These are phyloP conservation scores for Paramacrobiotus metropolitanus DNA, from an alignment of 1,140 invertebrate genomes.

Conservation along the genomic window DNA sequence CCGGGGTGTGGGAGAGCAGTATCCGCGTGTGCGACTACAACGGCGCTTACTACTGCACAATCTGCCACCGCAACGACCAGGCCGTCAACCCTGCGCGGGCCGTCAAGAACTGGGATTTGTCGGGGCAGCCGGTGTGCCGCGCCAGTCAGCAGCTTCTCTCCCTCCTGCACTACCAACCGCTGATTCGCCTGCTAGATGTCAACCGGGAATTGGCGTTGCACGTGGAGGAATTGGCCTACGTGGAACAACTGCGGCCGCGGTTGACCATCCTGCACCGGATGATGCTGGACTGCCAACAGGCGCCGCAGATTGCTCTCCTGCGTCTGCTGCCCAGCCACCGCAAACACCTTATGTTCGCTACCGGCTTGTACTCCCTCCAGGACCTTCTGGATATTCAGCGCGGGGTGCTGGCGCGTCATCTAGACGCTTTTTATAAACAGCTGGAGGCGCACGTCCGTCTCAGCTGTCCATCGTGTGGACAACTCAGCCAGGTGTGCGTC, in stretches of 20 bases:
- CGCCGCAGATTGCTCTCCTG: neutral
- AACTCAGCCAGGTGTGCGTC: neutral
- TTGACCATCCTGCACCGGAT: neutral
- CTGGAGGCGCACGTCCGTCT: neutral
- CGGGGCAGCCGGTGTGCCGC: neutral
- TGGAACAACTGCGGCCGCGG: neutral
- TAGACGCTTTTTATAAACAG: neutral
- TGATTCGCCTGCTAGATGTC: neutral
- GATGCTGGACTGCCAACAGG: neutral
- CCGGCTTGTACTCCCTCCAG: neutral
- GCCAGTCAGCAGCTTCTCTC: neutral
- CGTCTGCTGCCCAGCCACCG: neutral
- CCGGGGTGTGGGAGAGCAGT: neutral
- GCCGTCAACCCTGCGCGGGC: neutral
- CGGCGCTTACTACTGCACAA: neutral
- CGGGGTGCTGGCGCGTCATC: neutral
- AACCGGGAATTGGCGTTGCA: neutral
- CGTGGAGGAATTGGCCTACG: neutral
- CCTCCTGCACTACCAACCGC: neutral
- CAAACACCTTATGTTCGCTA: neutral
- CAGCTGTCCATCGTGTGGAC: neutral
- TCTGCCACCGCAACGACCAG: neutral
- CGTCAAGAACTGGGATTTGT: slow-evolving; percentile 2
- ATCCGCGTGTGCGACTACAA: slow-evolving; percentile 1
- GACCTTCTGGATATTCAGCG: neutral